Percentiles rank a stretch among this genome's conserved stretches.
phyloP scores from a whole-genome alignment of 2,797 vertebrate genomes.

The Acrossocheilus fasciatus region DNA sequence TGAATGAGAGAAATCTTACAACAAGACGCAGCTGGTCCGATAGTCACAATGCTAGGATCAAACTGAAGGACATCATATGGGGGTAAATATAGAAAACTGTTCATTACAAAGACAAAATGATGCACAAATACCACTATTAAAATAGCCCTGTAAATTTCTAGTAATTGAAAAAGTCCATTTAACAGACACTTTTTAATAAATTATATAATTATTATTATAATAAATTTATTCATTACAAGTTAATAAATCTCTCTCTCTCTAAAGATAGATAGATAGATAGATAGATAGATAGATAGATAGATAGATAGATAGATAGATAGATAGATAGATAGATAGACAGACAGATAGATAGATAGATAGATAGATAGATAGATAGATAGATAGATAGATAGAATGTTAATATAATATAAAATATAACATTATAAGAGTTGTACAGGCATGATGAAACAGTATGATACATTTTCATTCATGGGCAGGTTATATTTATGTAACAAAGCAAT shows the following conservation, averaged over 20 bases:
- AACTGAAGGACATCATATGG: background rate
- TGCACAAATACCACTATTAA: background rate
- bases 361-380: too few species aligned
- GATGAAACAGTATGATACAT: slow-evolving; percentile 58
- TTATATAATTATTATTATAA: too few species aligned
- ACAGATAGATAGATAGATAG: too few species aligned
- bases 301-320: too few species aligned
- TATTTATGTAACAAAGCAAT: slow-evolving; percentile 69
- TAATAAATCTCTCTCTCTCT: too few species aligned
- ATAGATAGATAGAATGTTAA: background rate
- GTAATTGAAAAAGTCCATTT: background rate
- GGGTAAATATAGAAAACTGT: background rate
- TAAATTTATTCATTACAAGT: too few species aligned
- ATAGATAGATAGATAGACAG: too few species aligned
- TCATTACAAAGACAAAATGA: background rate
- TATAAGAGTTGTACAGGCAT: background rate
- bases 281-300: too few species aligned
- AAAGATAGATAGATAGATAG: too few species aligned
- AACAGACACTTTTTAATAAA: too few species aligned
- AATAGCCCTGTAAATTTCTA: background rate
- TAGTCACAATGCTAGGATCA: background rate
- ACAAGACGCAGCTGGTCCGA: background rate
- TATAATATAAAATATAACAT: slow-evolving; percentile 1
- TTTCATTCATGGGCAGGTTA: slow-evolving; percentile 68
- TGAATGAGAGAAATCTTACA: slow-evolving; percentile 3